Conservation (phyloP, 1,140 invertebrate genomes). For the Bombus haemorrhoidalis region DNA sequence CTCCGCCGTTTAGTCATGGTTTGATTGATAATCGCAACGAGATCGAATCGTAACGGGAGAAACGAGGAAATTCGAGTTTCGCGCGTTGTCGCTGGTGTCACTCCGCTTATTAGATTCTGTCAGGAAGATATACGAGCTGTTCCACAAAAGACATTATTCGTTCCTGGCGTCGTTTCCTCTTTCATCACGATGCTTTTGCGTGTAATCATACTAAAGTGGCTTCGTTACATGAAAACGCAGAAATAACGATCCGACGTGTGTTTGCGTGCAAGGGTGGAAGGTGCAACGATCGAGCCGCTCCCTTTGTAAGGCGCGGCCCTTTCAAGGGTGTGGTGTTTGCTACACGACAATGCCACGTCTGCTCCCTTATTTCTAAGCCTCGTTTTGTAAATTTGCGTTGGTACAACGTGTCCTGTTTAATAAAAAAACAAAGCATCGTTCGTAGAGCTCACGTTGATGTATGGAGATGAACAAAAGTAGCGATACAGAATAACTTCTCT, state of each 20-base stretch:
- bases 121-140: conserved; percentile 46
- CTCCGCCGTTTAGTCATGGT: background rate
- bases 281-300: conserved; percentile 70
- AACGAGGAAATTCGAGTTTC: background rate
- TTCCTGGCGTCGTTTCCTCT: conserved; percentile 33
- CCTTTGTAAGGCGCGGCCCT: conserved; percentile 64
- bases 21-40: conserved; percentile 10
- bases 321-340: conserved; percentile 67
- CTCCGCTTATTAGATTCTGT: conserved; percentile 15
- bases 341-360: conserved; percentile 38
- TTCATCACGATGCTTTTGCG: conserved; percentile 57
- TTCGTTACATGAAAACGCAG: conserved; percentile 66
- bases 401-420: conserved; percentile 7
- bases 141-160: conserved; percentile 53
- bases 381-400: conserved; percentile 1
- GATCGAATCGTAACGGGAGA: background rate
- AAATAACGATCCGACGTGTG: conserved; percentile 63
- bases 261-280: conserved; percentile 69
- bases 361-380: conserved; percentile 52
- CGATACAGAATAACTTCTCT: too few species aligned
- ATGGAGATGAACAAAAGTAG: too few species aligned
- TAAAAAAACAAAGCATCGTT: background rate
- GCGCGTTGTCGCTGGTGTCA: background rate
- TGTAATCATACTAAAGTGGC: conserved; percentile 70
- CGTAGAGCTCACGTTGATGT: background rate